Base-by-base conservation (phyloP, 1,140 invertebrate genomes). In the Antheraea pernyi region DNA sequence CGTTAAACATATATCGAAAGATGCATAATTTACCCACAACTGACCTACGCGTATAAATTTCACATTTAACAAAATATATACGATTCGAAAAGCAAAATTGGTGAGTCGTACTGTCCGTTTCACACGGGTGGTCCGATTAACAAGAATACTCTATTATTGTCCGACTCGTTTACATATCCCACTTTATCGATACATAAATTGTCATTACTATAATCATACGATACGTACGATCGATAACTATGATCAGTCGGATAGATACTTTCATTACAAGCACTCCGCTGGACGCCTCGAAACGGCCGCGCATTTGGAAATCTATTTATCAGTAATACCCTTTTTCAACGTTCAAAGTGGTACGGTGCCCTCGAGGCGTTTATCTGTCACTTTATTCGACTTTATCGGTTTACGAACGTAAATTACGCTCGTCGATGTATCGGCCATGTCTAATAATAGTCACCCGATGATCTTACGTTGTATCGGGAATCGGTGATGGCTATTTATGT, bases 51-150 rank as follows among this genome's bases (percentile, higher is more conserved):
- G 42, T 53, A 66, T 65, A 42, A 65, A 37, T 65, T 42, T 42
- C 37, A 46, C 36, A 65, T 19, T 46, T 18, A n/a, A 65, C 10
- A n/a, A 53, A 66, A 18, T 19, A 66, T 58, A 58, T 16, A 66
- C 18, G 9, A 1, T 66, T 66, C 19, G 39, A 66, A 66, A 66
- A 66, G 65, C 39, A 53, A 66, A 46, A 66, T 65, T 42, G n/a
- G 18, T 18, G 18, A 60, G 60, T 7, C 19, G 19, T 8, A n/a
- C 30, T 9, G 60, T 61, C 8, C 19, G 19, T 16, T 61, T 60
- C 18, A 60, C 18, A n/a, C 60, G 60, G 60, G 60, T 61, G 60
- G 60, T 61, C 60, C 60, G 60, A 22, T 61, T 61, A 61, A 36
- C 60, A 22, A n/a, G 60, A 36, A 36, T 22, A 61, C 60, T 22